phyloP scores from a whole-genome alignment of 2,113 vertebrate genomes.

The Aegithalos caudatus region DNA sequence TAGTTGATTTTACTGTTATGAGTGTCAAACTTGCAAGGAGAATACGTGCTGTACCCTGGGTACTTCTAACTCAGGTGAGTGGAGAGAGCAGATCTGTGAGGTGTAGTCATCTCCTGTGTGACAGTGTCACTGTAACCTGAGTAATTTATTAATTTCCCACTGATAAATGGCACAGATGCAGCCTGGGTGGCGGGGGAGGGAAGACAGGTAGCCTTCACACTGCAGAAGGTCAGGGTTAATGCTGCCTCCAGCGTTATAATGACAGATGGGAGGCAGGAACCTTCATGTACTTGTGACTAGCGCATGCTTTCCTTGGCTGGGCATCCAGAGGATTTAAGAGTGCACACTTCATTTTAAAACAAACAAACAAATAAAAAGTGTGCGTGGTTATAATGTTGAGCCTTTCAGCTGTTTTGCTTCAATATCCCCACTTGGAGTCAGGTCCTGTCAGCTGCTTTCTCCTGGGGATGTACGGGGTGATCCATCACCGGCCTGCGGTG shows the following conservation, averaged over 20 bases:
- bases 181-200: background rate
- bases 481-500: background rate
- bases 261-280: conserved; percentile 57
- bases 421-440: background rate
- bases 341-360: conserved; percentile 23
- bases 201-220: conserved; percentile 7
- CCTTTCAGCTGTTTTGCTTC: conserved; percentile 13
- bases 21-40: background rate
- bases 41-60: background rate
- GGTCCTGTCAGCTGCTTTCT: conserved; percentile 27
- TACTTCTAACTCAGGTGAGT: background rate
- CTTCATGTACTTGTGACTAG: conserved; percentile 28
- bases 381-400: background rate
- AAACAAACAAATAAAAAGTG: conserved; percentile 48
- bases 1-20: background rate
- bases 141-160: background rate
- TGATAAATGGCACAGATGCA: background rate
- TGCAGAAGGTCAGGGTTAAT: conserved; percentile 38
- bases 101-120: background rate
- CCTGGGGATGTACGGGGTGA: background rate
- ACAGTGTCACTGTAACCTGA: background rate
- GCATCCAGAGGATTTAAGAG: background rate
- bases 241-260: background rate
- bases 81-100: background rate
- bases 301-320: conserved; percentile 34